phyloP scores from a whole-genome alignment of 2,888 invertebrate species.

The Pegoplata infirma region DNA sequence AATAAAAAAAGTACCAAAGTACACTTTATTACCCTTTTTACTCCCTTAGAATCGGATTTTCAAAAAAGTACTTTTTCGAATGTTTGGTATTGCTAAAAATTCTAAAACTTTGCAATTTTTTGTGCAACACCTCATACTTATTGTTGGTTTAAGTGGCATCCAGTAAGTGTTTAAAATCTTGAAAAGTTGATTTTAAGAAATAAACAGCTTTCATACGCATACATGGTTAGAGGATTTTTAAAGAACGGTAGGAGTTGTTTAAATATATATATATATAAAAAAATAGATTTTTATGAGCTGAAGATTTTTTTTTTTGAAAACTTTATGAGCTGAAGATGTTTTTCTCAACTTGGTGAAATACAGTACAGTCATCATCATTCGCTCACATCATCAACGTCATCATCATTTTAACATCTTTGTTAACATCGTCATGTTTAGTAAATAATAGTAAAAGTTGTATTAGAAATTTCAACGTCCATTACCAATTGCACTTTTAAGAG shows the following conservation, averaged over 20 bases:
- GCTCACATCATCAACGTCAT: background rate
- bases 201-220: slow-evolving; percentile 39
- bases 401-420: slow-evolving; percentile 14
- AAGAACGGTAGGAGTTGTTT: background rate
- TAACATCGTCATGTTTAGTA: slow-evolving; percentile 22
- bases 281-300: background rate
- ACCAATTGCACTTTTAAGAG: slow-evolving; percentile 9
- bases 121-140: background rate
- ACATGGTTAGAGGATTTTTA: slow-evolving; percentile 5
- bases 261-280: background rate
- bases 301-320: too few relatives aligned
- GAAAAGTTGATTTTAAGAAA: slow-evolving; percentile 29
- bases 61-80: too few relatives aligned
- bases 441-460: slow-evolving; percentile 6
- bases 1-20: too few relatives aligned
- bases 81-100: too few relatives aligned
- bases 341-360: background rate
- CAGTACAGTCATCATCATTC: background rate
- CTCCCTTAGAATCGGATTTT: too few relatives aligned
- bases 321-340: background rate
- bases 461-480: slow-evolving; percentile 36
- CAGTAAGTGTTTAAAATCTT: slow-evolving; percentile 32
- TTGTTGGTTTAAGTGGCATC: background rate
- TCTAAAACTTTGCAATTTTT: background rate
- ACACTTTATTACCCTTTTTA: too few relatives aligned